Evolutionary conservation across 2,113 vertebrate genomes (phyloP).

Genomic region (Oncorhynchus kisutch): DNA sequence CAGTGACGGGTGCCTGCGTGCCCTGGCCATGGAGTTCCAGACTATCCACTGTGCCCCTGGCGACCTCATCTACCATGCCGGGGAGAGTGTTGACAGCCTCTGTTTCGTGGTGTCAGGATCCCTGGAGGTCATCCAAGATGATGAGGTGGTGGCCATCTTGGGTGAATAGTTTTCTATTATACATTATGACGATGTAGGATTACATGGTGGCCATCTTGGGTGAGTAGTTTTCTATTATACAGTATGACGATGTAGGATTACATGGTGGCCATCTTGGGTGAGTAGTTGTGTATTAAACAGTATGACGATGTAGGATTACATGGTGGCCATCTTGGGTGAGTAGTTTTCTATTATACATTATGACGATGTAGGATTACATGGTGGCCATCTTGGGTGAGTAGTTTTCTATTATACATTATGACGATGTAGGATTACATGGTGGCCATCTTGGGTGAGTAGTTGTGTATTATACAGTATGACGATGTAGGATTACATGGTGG

Average conservation of each 20-base stretch:
- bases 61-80: slow-evolving; percentile 95
- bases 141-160: slow-evolving; percentile 94
- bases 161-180: no score
- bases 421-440: no score
- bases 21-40: slow-evolving; percentile 98
- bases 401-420: neutral
- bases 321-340: no score
- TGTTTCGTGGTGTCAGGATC: slow-evolving; percentile 98
- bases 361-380: slow-evolving; percentile 35
- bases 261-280: no score
- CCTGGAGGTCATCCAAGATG: slow-evolving; percentile 97
- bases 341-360: no score
- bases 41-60: slow-evolving; percentile 96
- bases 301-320: no score
- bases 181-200: no score
- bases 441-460: slow-evolving; percentile 69
- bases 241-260: no score
- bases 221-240: slow-evolving; percentile 61
- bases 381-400: slow-evolving; percentile 95
- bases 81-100: slow-evolving; percentile 96
- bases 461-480: neutral
- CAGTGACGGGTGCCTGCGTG: slow-evolving; percentile 91
- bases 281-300: no score
- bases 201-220: slow-evolving; percentile 33
- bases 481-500: no score